phyloP scores from a whole-genome alignment of 2,113 vertebrate species.

The Hippocampus barbouri region DNA sequence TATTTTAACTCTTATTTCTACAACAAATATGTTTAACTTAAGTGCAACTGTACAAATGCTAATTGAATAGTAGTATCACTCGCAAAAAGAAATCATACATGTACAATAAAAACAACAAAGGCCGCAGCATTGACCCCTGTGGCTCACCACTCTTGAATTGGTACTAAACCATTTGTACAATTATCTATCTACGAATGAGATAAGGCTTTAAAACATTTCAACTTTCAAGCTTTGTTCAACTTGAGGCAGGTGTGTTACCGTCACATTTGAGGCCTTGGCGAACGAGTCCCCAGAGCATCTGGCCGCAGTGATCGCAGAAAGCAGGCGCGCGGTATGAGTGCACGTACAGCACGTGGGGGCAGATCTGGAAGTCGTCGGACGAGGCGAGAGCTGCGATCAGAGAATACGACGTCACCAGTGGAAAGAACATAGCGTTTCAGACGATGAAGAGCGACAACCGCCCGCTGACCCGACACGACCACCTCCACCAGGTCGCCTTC shows the following conservation, averaged over 20 bases:
- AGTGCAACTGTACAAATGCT: too few species aligned
- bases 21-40: too few species aligned
- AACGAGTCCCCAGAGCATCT: slow-evolving; percentile 96
- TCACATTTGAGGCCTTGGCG: slow-evolving; percentile 94
- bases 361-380: slow-evolving; percentile 90
- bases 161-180: too few species aligned
- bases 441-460: neutral
- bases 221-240: too few species aligned
- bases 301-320: slow-evolving; percentile 93
- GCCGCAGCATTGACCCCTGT: neutral
- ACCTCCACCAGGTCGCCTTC: slow-evolving; percentile 90
- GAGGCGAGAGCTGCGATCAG: slow-evolving; percentile 79
- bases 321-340: slow-evolving; percentile 95
- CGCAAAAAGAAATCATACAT: neutral
- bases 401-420: neutral
- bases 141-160: neutral
- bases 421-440: neutral
- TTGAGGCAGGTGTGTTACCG: slow-evolving; percentile 65
- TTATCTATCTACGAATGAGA: too few species aligned
- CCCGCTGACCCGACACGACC: slow-evolving; percentile 81
- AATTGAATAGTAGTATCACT: neutral
- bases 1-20: too few species aligned
- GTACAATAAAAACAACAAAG: neutral
- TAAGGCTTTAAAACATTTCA: too few species aligned
- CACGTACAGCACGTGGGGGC: slow-evolving; percentile 87